Percentiles rank a stretch among this genome's conserved stretches.
phyloP scores from a whole-genome alignment of 2,113 vertebrate species.

The Oreochromis niloticus region DNA sequence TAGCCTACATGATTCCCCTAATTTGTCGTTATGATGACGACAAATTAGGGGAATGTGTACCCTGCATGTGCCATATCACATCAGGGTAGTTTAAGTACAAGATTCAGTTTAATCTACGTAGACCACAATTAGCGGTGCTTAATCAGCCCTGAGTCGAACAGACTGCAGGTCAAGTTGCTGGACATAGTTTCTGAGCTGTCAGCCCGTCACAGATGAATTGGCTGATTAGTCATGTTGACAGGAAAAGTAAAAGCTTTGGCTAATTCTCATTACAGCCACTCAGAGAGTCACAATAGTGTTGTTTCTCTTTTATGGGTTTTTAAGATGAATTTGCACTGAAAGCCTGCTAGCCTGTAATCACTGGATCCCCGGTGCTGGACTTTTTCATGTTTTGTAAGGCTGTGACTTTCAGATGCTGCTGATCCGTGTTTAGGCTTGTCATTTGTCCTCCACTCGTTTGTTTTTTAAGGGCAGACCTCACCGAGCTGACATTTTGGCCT shows the following conservation, averaged over 20 bases:
- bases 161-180: fast-evolving
- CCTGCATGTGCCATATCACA: not conserved
- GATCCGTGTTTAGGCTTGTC: not conserved
- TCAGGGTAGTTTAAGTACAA: not conserved
- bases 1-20: not conserved
- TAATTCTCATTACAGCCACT: not conserved
- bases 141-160: not conserved
- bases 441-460: not conserved
- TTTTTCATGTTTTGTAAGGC: not conserved
- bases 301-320: not conserved
- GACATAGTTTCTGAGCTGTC: not conserved
- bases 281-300: not conserved
- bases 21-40: not conserved
- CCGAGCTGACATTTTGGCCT: not conserved
- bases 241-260: not conserved
- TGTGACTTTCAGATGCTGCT: not conserved
- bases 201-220: not conserved
- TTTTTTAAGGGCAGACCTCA: not conserved
- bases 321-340: not conserved
- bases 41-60: not conserved
- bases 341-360: not conserved
- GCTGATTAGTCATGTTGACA: not conserved
- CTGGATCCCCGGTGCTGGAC: fast-evolving
- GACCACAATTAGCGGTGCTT: not conserved
- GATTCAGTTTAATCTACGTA: not conserved